phyloP scores from a whole-genome alignment of 2,113 vertebrate genomes.

The Chaetorhynchus papuensis region DNA sequence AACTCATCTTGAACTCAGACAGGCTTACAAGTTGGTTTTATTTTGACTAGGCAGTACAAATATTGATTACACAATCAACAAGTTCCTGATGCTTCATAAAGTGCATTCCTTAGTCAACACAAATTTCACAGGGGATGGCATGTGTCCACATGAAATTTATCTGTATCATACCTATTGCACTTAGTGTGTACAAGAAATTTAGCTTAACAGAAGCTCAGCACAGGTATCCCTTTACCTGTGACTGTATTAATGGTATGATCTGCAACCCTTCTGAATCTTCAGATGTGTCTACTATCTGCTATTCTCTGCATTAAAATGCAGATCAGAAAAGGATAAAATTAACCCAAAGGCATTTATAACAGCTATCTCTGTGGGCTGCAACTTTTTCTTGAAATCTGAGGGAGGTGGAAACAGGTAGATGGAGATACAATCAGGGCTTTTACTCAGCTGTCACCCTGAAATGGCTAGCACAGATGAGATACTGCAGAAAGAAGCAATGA shows the following conservation, averaged over 20 bases:
- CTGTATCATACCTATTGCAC: neutral
- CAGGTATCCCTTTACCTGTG: neutral
- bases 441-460: neutral
- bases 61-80: neutral
- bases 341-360: neutral
- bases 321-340: neutral
- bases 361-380: neutral
- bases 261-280: neutral
- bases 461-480: neutral
- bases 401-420: neutral
- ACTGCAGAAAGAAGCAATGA: neutral
- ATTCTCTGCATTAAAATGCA: neutral
- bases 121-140: neutral
- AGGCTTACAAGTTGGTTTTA: neutral
- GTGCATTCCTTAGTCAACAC: neutral
- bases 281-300: neutral
- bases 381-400: neutral
- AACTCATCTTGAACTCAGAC: neutral
- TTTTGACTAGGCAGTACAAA: neutral
- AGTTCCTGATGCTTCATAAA: neutral
- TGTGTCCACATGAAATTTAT: neutral
- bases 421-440: neutral
- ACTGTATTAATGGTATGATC: neutral
- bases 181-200: neutral
- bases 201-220: neutral